Evolutionary conservation across 2,113 vertebrate genomes (phyloP), one percentile per base, ranked within the genome.

Genomic region (Chaetops frenatus): DNA sequence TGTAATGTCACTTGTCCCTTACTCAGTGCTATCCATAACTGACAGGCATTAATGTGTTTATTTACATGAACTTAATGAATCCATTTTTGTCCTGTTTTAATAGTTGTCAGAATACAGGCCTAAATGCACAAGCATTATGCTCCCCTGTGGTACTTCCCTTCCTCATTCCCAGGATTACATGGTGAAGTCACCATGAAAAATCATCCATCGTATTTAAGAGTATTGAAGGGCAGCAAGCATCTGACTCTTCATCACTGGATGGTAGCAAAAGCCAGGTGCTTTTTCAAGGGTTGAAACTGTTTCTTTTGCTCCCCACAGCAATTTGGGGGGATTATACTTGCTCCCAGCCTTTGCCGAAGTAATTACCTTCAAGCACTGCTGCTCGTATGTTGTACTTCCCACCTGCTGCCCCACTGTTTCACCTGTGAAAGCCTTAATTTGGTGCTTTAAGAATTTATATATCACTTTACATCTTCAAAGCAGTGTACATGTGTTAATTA

Each of bases 391-490:
- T 86, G 19, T 29, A 42, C 7, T 90, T 88, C 15, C 79, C 90
- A 47, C 25, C 62, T 94, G 58, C 86, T 88, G 88, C 73, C 94
- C 90, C 77, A 81, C 14, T 7, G 33, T 64, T 95, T 93, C 77
- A 83, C 65, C 86, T 36, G 2, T 76, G 45, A 91, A 96, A 92
- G 76, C 56, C 72, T 94, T 95, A 91, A 96, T 94, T 83, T 92
- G 57, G n/a, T 3, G 5, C 28, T 93, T 95, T 91, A 91, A 92
- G n/a, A 54, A 74, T 92, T 96, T 65, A 74, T 74, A 82, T 74
- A 92, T 83, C 4, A 0, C 57, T 96, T 96, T 94, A 82, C 56
- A 92, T 94, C 94, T 97, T 96, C 96, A 96, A 97, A 97, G 94
- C 16, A 58, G 18, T n/a, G 17, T 84, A 82, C 22, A 64, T 92